Evolutionary conservation across 2,113 vertebrate species (phyloP), one percentile per base, ranked within the genome.

Genomic region (Psephotus haematonotus): DNA sequence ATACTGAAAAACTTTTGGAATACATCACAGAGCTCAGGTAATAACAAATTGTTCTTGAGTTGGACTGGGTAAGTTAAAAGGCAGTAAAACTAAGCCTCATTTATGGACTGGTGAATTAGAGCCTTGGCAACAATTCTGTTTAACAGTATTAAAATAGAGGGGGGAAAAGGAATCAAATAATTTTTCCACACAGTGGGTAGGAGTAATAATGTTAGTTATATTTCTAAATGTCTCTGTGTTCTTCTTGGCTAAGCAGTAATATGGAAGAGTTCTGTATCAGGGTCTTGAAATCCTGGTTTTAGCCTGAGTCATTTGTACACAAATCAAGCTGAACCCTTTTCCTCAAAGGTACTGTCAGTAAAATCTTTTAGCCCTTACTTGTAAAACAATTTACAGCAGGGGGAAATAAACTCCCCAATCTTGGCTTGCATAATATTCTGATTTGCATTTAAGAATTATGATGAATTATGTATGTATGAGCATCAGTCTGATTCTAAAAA

Each of bases 1-100:
- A 98, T 49, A 95, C 59, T 33, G 98, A 99, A 70, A 97, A 96
- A 49, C 97, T 97, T 28, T 68, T 98, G 82, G 97, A 98, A 85
- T 98, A 97, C 88, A 96, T 98, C 59, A 97, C 98, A 93, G 98
- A 98, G 96, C 96, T 98, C 67, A 97, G 98, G 99, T 99, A 98
- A 97, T 63, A 63, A 57, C 5, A 28, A 35, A 24, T 25, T 39
- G 1, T 43, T 70, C 8, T 76, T 29, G 29, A 46, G 4, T 43
- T 55, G 29, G 13, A 22, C 13, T 24, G 60, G 6, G 2, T 31
- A 52, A 81, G 19, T 57, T 43, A 52, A 68, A 13, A 63, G 29
- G 14, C 14, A 49, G 16, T 65, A 19, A 35, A 75, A 68, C 16
- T 35, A 44, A 64, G 29, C 12, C 24, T 59, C 10, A 2, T 24